Evolutionary conservation across 1,140 invertebrate genomes (phyloP).

Genomic region (Eupristina koningsbergeri): DNA sequence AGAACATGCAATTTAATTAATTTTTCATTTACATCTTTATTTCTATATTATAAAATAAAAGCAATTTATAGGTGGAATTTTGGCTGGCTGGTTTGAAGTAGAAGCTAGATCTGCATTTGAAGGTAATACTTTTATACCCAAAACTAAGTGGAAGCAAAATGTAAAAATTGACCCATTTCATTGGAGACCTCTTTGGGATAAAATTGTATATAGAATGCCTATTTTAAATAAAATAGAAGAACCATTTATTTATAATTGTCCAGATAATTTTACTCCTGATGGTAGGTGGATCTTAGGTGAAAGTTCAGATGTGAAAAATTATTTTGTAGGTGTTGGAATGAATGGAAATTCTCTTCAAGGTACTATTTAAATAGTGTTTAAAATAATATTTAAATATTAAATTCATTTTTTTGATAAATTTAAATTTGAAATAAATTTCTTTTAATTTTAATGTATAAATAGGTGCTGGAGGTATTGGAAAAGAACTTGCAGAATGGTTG

Average conservation of each 20-base stretch:
- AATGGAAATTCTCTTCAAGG: slow-evolving; percentile 78
- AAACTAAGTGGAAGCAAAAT: slow-evolving; percentile 74
- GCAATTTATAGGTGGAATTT: slow-evolving; percentile 69
- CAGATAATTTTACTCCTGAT: slow-evolving; percentile 87
- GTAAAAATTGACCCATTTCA: slow-evolving; percentile 77
- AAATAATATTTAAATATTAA: too few species aligned
- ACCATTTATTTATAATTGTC: slow-evolving; percentile 78
- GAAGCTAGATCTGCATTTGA: slow-evolving; percentile 79
- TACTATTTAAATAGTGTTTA: slow-evolving; percentile 27
- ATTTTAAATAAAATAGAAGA: slow-evolving; percentile 74
- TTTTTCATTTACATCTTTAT: not conserved
- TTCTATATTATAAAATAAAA: not conserved
- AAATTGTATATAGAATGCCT: slow-evolving; percentile 80
- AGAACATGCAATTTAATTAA: not conserved
- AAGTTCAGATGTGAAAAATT: slow-evolving; percentile 83
- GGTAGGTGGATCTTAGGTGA: slow-evolving; percentile 82
- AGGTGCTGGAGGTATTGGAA: slow-evolving; percentile 84
- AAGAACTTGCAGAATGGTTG: slow-evolving; percentile 83
- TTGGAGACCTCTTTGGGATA: slow-evolving; percentile 78
- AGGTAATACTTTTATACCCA: slow-evolving; percentile 72
- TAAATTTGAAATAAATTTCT: too few species aligned
- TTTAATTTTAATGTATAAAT: not conserved
- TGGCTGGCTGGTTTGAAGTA: slow-evolving; percentile 81
- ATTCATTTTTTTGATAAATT: too few species aligned
- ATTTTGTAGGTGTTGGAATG: slow-evolving; percentile 86